Conservation (phyloP, 2,888 invertebrate genomes). For the Himalopsyche japonica region DNA sequence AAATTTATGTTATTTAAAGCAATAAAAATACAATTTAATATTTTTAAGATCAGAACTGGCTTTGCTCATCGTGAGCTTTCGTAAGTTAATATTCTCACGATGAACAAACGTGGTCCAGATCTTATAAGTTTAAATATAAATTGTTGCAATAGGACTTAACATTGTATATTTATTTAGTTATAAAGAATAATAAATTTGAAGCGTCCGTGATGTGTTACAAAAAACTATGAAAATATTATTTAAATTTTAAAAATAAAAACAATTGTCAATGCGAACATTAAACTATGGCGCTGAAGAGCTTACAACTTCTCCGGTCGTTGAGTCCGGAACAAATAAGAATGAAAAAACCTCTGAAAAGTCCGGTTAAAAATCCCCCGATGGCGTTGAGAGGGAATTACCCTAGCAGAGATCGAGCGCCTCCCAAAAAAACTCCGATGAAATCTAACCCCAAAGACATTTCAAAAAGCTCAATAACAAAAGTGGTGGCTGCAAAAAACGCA, state of each 20-base stretch:
- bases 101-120: too few relatives aligned
- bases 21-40: too few relatives aligned
- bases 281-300: constrained; percentile 54
- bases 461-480: neutral
- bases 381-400: neutral
- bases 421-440: neutral
- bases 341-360: neutral
- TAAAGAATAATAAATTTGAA: too few relatives aligned
- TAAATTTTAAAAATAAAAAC: neutral
- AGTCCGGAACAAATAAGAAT: constrained; percentile 44
- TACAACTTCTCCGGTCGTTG: constrained; percentile 46
- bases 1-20: too few relatives aligned
- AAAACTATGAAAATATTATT: neutral
- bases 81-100: too few relatives aligned
- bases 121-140: too few relatives aligned
- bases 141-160: too few relatives aligned
- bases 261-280: neutral
- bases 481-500: neutral
- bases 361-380: neutral
- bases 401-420: neutral
- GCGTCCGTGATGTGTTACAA: too few relatives aligned
- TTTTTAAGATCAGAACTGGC: too few relatives aligned
- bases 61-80: too few relatives aligned
- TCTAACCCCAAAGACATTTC: neutral
- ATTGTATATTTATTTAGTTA: too few relatives aligned